phyloP scores from a whole-genome alignment of 2,797 vertebrate species.

The Catamblyrhynchus diadema region DNA sequence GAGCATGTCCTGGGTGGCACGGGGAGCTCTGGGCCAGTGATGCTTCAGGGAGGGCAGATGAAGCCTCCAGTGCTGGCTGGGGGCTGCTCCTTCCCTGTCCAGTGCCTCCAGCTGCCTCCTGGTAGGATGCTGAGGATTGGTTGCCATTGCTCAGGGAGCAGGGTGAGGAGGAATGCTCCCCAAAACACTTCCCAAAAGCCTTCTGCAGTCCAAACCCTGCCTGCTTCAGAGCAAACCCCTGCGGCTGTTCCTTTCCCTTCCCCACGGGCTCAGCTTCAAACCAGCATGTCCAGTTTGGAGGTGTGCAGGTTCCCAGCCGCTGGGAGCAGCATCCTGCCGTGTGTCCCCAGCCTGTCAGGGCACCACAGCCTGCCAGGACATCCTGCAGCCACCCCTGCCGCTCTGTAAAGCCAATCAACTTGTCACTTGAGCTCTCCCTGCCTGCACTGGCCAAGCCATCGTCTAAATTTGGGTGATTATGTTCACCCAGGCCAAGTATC shows the following conservation, averaged over 20 bases:
- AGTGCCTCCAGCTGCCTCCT: not conserved
- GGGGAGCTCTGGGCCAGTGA: not conserved
- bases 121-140: not conserved
- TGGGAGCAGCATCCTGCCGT: not conserved
- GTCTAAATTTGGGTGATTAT: slow-evolving; percentile 83
- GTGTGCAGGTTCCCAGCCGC: not conserved
- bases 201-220: not conserved
- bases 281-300: not conserved
- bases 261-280: not conserved
- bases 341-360: not conserved
- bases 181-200: rapidly evolving
- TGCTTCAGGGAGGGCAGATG: not conserved
- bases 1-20: rapidly evolving
- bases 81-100: not conserved
- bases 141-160: rapidly evolving
- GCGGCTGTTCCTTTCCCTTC: not conserved
- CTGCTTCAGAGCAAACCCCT: not conserved
- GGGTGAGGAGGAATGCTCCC: not conserved
- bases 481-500: slow-evolving; percentile 67
- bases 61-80: not conserved
- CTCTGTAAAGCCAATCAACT: slow-evolving; percentile 17
- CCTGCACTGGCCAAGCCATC: slow-evolving; percentile 46
- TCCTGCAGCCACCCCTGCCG: not conserved
- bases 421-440: slow-evolving; percentile 61
- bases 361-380: not conserved